A percentile compares a stretch with the other conserved stretches of the same genome.
phyloP scores from a whole-genome alignment of 2,113 vertebrate genomes.

The Sprattus sprattus region DNA sequence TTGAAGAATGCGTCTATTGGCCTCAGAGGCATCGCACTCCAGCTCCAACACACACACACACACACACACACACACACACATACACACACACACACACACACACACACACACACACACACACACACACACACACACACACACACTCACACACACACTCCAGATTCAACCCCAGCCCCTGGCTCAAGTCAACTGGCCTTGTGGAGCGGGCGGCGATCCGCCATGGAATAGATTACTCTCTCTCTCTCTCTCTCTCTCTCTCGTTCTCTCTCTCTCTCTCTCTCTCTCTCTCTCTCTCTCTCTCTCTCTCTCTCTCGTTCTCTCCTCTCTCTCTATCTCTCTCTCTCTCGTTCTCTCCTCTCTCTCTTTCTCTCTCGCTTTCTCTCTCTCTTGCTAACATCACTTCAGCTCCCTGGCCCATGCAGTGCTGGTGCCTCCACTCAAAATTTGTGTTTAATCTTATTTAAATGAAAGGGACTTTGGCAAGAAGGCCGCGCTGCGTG shows the following conservation, averaged over 20 bases:
- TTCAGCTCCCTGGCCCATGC: slow-evolving; percentile 47
- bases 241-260: not conserved
- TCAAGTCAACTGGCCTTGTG: not conserved
- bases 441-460: slow-evolving; percentile 64
- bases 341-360: not conserved
- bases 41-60: too few relatives aligned
- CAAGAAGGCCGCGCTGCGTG: slow-evolving; percentile 61
- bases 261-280: not conserved
- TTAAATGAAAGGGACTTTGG: slow-evolving; percentile 69
- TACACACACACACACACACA: too few relatives aligned
- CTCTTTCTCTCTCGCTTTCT: not conserved
- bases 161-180: not conserved
- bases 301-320: not conserved
- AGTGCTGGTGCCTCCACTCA: slow-evolving; percentile 48
- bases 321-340: not conserved
- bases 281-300: not conserved
- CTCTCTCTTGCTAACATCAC: slow-evolving; percentile 31
- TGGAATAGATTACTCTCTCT: slow-evolving; percentile 39
- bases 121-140: too few relatives aligned
- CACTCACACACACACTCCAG: too few relatives aligned
- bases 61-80: too few relatives aligned
- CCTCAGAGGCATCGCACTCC: slow-evolving; percentile 10
- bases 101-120: too few relatives aligned
- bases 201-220: slow-evolving; percentile 29
- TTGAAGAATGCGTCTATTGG: slow-evolving; percentile 29